phyloP scores from a whole-genome alignment of 2,113 vertebrate genomes.

The Notechis scutatus region DNA sequence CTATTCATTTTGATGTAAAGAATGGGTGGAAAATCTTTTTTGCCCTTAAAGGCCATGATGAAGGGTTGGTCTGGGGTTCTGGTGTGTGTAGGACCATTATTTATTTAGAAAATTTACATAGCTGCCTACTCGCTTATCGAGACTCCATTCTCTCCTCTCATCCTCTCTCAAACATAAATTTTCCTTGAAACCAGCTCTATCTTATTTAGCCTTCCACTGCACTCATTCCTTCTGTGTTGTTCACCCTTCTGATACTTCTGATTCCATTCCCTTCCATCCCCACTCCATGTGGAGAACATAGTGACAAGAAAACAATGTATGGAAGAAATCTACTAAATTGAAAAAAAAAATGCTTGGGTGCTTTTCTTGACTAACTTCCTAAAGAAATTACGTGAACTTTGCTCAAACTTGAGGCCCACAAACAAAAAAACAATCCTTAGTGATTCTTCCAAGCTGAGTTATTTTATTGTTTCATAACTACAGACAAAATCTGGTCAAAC shows the following conservation, averaged over 20 bases:
- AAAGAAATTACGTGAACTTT: constrained; percentile 40
- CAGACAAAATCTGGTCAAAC: background rate
- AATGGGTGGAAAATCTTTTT: background rate
- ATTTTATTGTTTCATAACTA: background rate
- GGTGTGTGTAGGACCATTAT: background rate
- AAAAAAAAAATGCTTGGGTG: background rate
- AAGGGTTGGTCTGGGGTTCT: background rate
- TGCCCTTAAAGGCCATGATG: background rate
- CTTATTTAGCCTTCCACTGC: background rate
- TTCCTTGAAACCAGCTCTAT: background rate
- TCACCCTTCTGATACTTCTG: background rate
- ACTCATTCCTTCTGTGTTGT: background rate
- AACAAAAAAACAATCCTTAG: background rate
- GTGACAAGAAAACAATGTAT: background rate
- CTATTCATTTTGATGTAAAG: background rate
- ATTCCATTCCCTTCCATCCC: background rate
- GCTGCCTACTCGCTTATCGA: background rate
- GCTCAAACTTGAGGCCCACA: background rate
- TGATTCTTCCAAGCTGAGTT: background rate
- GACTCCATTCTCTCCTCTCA: background rate
- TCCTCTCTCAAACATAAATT: background rate
- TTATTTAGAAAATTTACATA: no score
- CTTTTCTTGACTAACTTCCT: constrained; percentile 12
- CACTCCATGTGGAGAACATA: background rate
- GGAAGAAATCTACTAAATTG: background rate